Base-by-base conservation (phyloP, 2,113 vertebrate genomes). In the Tretioscincus oriximinensis region DNA sequence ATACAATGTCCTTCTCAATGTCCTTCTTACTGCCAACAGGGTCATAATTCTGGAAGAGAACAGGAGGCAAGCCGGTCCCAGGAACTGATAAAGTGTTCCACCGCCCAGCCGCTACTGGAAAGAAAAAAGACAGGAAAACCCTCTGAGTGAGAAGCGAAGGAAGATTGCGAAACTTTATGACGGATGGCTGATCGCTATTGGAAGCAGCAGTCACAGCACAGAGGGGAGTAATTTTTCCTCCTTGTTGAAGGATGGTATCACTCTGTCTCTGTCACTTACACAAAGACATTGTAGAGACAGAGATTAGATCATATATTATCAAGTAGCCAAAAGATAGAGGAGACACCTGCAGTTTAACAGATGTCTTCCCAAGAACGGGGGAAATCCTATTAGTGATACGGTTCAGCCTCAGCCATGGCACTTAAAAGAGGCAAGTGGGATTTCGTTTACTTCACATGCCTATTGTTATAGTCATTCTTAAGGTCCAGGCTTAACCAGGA, bases 241-340 rank as follows among this genome's bases (percentile, higher is more conserved):
- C 63, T 65, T 66, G 85, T 81, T 92, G 91, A 92, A 89, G 86
- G 80, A 89, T 91, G 86, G 76, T 84, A 84, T 77, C 85, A 24
- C 82, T 93, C 86, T 89, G 87, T 95, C 94, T 93, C 92, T 90
- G 90, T 94, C 91, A 93, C 84, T 84, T 92, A 80, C 82, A 73
- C 58, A 28, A 92, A 93, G 92, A 76, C 73, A 20, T 76, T 18
- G 89, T 91, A 87, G 93, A 95, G 95, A 88, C 74, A 73, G 88
- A 87, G 88, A 89, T 94, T 92, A 95, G 88, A 92, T 94, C 93
- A 94, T 95, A 92, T 92, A 93, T 91, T 96, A 93, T 92, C 87
- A 83, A 93, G 89, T 76, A 90, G 84, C 90, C 87, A 88, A 86
- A 88, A 90, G 90, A 88, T 29, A 90, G 71, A 81, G 94, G 87